These are phyloP conservation scores for Alca torda DNA, from an alignment of 2,797 vertebrate genomes.

Conservation along the genomic window DNA sequence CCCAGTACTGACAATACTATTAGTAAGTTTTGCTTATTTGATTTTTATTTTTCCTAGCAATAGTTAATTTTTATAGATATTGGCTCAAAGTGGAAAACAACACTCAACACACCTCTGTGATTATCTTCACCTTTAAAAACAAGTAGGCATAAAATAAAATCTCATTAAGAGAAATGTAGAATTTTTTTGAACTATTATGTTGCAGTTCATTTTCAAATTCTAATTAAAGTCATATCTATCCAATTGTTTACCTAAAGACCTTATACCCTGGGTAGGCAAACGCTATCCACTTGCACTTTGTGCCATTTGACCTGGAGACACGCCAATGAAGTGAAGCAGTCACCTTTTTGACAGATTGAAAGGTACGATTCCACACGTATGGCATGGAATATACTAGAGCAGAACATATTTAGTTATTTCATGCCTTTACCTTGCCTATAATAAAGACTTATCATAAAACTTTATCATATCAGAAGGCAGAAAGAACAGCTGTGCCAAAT, in stretches of 20 bases:
- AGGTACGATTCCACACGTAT: neutral
- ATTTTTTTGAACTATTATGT: neutral
- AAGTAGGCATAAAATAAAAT: neutral
- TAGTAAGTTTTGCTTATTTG: neutral
- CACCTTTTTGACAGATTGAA: neutral
- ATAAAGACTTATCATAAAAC: neutral
- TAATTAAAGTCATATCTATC: neutral
- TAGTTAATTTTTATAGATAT: neutral
- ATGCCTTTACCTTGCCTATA: neutral
- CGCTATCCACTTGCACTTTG: neutral
- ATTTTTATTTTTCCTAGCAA: neutral
- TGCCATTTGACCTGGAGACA: neutral
- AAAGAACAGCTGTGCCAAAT: neutral
- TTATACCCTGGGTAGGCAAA: neutral
- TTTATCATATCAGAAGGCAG: neutral
- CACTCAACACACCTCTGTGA: neutral
- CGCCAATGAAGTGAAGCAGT: neutral
- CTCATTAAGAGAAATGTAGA: neutral
- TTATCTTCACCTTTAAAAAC: neutral
- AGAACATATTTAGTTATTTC: neutral
- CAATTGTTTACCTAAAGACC: neutral
- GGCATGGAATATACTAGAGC: neutral
- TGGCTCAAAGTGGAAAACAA: neutral
- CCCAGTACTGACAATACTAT: neutral
- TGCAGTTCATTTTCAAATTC: neutral